These are phyloP conservation scores for Oophaga sylvatica DNA, from an alignment of 2,797 vertebrate genomes.

Conservation along the genomic window DNA sequence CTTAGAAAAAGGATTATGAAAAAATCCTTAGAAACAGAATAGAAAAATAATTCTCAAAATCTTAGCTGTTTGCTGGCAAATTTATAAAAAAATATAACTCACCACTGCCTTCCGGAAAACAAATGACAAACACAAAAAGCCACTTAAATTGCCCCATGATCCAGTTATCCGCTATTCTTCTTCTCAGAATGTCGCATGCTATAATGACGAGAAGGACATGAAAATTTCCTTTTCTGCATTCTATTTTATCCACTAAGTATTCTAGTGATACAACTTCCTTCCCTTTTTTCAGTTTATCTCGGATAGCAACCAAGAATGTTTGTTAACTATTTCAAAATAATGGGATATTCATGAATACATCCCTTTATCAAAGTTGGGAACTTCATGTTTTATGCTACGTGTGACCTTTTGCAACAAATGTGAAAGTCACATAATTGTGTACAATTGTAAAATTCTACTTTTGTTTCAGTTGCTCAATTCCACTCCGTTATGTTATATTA, in stretches of 20 bases:
- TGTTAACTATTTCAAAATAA: not conserved
- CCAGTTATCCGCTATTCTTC: not conserved
- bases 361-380: too few species aligned
- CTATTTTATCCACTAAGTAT: not conserved
- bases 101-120: conserved; percentile 10
- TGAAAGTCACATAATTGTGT: not conserved
- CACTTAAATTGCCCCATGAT: not conserved
- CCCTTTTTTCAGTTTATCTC: not conserved
- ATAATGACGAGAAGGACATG: not conserved
- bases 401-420: not conserved
- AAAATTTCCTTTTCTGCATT: conserved; percentile 7
- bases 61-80: not conserved
- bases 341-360: not conserved
- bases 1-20: too few species aligned
- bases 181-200: not conserved
- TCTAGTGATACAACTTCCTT: conserved; percentile 10
- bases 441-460: not conserved
- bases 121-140: not conserved
- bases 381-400: not conserved
- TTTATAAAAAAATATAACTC: not conserved
- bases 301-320: not conserved
- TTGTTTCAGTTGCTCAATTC: too few species aligned
- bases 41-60: not conserved
- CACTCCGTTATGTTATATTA: too few species aligned
- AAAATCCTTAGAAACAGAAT: not conserved